Base-by-base conservation (phyloP, 64 coral and sea anemone species). In the Stichodactyla helianthus region DNA sequence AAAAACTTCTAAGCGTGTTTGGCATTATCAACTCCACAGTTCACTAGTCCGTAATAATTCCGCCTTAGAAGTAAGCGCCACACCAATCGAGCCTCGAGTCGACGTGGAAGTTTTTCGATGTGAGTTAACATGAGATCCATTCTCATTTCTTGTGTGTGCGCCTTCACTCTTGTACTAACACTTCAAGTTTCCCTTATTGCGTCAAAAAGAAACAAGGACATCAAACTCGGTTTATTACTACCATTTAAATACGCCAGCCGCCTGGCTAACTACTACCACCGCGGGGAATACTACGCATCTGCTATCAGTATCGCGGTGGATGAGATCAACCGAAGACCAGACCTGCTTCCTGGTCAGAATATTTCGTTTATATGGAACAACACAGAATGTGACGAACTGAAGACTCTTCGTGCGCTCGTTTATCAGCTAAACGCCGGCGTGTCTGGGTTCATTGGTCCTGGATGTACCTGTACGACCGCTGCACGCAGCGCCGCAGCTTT, bases 231-330 rank as follows among this genome's bases (percentile, higher is more conserved):
- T 2, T 79, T 97, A 14, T 59, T 97, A 4, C 93, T 97, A 57
- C 94, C 94, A 0, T 97, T 97, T 27, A 90, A 90, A 80, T 18
- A 59, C 23, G 82, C 88, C 5, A 82, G 31, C 12, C 52, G 86
- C 17, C 80, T 97, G 2, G 88, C 91, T 0, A 97, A 97, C 85
- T 93, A 83, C 17, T 97, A 76, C 53, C 85, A 90, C 19, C 79
- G 91, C 2, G 94, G 94, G 0, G 88, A 97, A 54, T 93, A 90
- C 59, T 97, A 88, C 53, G 91, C 94, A 0, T 90, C 94, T 0
- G 94, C 94, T 12, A 93, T 97, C 67, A 97, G 88, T 5, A 97
- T 97, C 27, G 94, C 94, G 4, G 94, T 97, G 7, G 91, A 97
- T 7, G 85, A 87, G 17, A 90, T 97, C 16, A 97, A 97, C 51